Percentiles rank a stretch among this genome's conserved stretches.
These are phyloP conservation scores for Clarias gariepinus DNA, from an alignment of 2,113 vertebrate species.

Conservation along the genomic window DNA sequence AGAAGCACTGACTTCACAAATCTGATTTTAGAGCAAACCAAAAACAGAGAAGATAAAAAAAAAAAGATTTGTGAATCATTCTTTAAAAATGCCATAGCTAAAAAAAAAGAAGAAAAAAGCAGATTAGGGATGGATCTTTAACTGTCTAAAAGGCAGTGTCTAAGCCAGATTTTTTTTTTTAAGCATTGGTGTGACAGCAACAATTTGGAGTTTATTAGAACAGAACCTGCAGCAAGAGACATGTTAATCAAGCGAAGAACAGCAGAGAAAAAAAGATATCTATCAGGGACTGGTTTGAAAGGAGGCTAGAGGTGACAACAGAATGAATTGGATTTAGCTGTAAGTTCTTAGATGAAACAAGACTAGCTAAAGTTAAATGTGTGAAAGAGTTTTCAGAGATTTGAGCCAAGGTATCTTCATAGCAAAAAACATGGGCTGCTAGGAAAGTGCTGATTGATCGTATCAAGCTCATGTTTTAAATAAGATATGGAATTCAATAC, in stretches of 20 bases:
- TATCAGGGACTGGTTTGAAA: conserved; percentile 22
- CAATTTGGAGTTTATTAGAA: conserved; percentile 30
- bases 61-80: conserved; percentile 3
- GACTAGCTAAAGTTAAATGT: conserved; percentile 7
- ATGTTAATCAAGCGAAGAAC: conserved; percentile 32
- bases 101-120: not conserved
- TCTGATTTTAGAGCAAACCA: not conserved
- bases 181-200: conserved; percentile 19
- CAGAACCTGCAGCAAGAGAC: conserved; percentile 26
- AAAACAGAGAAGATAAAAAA: not conserved
- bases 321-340: conserved; percentile 36
- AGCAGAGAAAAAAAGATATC: conserved; percentile 20
- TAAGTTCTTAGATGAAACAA: conserved; percentile 12
- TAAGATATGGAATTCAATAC: not conserved
- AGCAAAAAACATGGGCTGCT: not conserved
- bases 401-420: not conserved
- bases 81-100: not conserved
- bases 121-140: conserved; percentile 4
- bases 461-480: not conserved
- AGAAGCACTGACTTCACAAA: not conserved
- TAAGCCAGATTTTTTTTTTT: not conserved
- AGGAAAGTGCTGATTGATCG: not conserved
- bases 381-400: conserved; percentile 14
- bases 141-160: conserved; percentile 1
- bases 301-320: conserved; percentile 28